Percentiles rank a stretch among this genome's conserved stretches.
phyloP scores from a whole-genome alignment of 2,888 invertebrate species.

The Phasia obesa region DNA sequence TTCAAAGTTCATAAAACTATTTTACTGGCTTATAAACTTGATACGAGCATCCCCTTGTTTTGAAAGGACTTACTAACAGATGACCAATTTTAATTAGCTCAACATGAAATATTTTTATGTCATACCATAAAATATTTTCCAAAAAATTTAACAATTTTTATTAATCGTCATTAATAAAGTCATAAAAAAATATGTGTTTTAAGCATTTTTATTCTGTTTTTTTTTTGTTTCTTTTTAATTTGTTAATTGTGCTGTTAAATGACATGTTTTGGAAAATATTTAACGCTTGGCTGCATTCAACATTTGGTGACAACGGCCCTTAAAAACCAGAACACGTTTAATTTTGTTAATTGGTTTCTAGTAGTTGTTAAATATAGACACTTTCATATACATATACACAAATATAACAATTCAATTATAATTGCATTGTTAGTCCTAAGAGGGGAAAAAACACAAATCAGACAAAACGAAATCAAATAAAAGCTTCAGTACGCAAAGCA shows the following conservation, averaged over 20 bases:
- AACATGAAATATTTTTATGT: conserved; percentile 24
- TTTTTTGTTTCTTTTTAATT: conserved; percentile 24
- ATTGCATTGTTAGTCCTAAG: not conserved
- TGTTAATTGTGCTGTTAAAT: conserved; percentile 61
- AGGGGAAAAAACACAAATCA: not conserved
- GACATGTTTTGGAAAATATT: conserved; percentile 68
- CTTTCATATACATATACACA: not conserved
- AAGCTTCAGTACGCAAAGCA: conserved; percentile 32
- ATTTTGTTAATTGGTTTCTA: conserved; percentile 69
- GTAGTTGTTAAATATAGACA: conserved; percentile 43
- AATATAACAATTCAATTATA: conserved; percentile 1
- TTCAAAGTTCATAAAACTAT: not conserved
- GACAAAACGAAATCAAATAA: not conserved
- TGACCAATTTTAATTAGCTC: conserved; percentile 48
- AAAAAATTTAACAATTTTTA: conserved; percentile 59
- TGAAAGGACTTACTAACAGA: not conserved
- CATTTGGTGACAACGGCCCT: conserved; percentile 67
- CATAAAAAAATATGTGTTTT: conserved; percentile 32
- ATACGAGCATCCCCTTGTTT: not conserved
- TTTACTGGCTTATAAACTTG: not conserved
- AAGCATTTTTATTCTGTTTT: not conserved
- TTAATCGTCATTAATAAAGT: conserved; percentile 62
- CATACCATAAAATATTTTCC: conserved; percentile 49
- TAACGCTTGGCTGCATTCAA: conserved; percentile 63
- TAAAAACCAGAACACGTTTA: conserved; percentile 68